phyloP scores from a whole-genome alignment of 1,140 invertebrate species.

The Bilobella aurantiaca region DNA sequence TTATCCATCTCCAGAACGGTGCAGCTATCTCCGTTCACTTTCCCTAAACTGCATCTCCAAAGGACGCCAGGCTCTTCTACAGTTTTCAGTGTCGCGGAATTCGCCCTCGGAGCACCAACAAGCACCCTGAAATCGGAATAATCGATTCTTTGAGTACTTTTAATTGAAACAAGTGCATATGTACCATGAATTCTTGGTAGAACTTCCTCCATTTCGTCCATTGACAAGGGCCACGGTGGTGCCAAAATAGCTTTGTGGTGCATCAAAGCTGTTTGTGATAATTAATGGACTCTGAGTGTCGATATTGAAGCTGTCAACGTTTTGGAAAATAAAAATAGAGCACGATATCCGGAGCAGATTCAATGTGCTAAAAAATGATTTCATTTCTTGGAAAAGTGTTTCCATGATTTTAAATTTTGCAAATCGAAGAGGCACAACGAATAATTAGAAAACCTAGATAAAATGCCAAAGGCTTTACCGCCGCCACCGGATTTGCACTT shows the following conservation, averaged over 20 bases:
- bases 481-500: too few relatives aligned
- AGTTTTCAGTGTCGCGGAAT: conserved; percentile 22
- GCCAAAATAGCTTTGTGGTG: conserved; percentile 18
- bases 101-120: conserved; percentile 35
- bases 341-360: neutral
- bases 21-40: conserved; percentile 16
- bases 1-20: conserved; percentile 22
- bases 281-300: conserved; percentile 25
- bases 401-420: too few relatives aligned
- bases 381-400: too few relatives aligned
- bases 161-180: neutral
- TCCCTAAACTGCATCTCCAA: conserved; percentile 28
- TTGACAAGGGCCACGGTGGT: conserved; percentile 11
- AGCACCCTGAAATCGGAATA: conserved; percentile 18
- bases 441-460: too few relatives aligned
- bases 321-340: neutral
- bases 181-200: neutral
- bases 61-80: conserved; percentile 32
- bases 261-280: conserved; percentile 19
- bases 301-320: conserved; percentile 16
- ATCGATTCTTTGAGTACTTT: neutral
- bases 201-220: neutral
- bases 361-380: too few relatives aligned
- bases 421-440: too few relatives aligned
- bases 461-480: too few relatives aligned